Base-by-base conservation (phyloP, 1,140 invertebrate genomes). In the Lucilia cuprina region DNA sequence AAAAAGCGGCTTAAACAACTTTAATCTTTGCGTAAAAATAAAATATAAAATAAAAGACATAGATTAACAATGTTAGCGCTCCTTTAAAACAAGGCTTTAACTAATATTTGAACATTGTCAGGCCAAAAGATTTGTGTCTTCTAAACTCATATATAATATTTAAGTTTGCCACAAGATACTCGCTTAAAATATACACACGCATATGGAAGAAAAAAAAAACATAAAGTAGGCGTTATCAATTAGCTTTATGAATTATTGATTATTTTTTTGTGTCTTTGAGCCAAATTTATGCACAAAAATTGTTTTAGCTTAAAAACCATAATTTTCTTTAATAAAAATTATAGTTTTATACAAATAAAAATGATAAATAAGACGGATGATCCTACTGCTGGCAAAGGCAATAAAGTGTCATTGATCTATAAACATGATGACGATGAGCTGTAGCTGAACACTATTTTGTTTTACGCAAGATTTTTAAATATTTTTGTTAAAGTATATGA, bases 191-290 rank as follows among this genome's bases (percentile, higher is more conserved):
- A 49, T 17, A 14, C 77, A 50, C 19, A 30, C 25, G 25, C 25
- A 30, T 30, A 30, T 12, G 7, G 47, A 19, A n/a, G n/a, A n/a
- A n/a, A n/a, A n/a, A n/a, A 80, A 50, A 13, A 50, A 80, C 77
- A 49, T 80, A 80, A 80, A 49, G 77, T 80, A 80, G 77, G 77
- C 77, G 77, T 80, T 80, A 80, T 80, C 77, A 80, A 80, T 80
- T 80, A 80, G 77, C 41, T 80, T 80, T 80, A 80, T 80, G 77
- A 80, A 80, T 80, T 80, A 80, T 80, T 80, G 77, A 80, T 80
- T 41, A 80, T 80, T 49, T 80, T 80, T 49, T 80, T 30, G 25
- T 30, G 8, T 19, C 21, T 78, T 80, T 12, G 12, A 77, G n/a
- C 5, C 9, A 49, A 49, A 80, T 80, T 49, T 80, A 80, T 49